phyloP scores from a whole-genome alignment of 2,797 vertebrate species.

The Eidolon dupreanum region DNA sequence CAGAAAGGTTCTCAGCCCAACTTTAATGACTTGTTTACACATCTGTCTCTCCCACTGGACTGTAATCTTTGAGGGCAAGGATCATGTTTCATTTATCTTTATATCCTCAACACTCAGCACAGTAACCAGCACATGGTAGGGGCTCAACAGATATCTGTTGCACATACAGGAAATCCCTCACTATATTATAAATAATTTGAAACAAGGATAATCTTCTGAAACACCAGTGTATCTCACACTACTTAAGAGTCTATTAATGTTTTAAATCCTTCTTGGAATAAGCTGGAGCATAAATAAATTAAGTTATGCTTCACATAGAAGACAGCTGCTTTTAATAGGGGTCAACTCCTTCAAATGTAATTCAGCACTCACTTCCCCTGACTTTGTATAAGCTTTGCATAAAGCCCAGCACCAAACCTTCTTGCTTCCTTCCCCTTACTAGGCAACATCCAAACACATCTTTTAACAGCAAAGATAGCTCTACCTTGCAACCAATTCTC shows the following conservation, averaged over 20 bases:
- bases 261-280: neutral
- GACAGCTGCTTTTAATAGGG: neutral
- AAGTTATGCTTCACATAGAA: neutral
- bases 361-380: neutral
- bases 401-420: neutral
- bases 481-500: neutral
- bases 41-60: neutral
- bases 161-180: neutral
- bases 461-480: neutral
- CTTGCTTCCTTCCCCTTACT: neutral
- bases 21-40: neutral
- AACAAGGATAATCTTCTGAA: neutral
- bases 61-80: constrained; percentile 25
- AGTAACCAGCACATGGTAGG: neutral
- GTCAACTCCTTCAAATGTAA: neutral
- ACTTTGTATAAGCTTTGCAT: neutral
- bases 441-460: neutral
- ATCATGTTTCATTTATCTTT: neutral
- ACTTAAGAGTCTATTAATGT: neutral
- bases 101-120: neutral
- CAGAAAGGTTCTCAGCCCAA: neutral
- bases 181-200: neutral
- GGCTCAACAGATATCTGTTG: neutral
- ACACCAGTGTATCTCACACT: neutral
- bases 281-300: neutral